These are phyloP conservation scores for Acanthurus lineatus DNA, from an alignment of 2,797 vertebrate species.

Conservation along the genomic window DNA sequence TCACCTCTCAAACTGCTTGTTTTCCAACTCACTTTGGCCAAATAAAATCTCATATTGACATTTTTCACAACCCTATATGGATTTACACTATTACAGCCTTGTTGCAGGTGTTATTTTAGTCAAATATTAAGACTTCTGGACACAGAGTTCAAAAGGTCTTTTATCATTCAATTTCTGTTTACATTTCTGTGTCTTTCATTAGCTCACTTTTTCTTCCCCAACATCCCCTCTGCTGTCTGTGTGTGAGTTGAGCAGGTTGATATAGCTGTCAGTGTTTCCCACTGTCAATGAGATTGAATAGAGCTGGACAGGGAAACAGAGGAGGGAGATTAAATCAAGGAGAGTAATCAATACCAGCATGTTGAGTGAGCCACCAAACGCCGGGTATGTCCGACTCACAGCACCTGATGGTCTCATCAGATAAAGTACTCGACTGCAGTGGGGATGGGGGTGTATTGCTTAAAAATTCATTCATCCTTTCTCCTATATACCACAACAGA, in stretches of 20 bases:
- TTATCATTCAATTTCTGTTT: conserved; percentile 1
- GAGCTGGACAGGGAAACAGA: conserved; percentile 63
- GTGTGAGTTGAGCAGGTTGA: conserved; percentile 50
- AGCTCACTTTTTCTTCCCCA: conserved; percentile 9
- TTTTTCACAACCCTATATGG: conserved; percentile 17
- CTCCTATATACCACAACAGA: not conserved
- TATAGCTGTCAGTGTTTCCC: conserved; percentile 64
- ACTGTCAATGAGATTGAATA: conserved; percentile 63
- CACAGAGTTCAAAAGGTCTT: not conserved
- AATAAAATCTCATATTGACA: too few relatives aligned
- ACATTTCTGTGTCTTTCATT: conserved; percentile 4
- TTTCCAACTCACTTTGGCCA: conserved; percentile 36
- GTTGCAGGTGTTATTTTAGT: not conserved
- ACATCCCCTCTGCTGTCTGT: conserved; percentile 10
- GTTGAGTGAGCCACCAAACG: conserved; percentile 67
- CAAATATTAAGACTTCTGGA: not conserved
- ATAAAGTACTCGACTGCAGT: conserved; percentile 59
- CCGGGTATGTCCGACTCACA: conserved; percentile 61
- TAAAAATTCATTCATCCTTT: conserved; percentile 34
- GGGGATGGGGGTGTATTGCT: conserved; percentile 4
- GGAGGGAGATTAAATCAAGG: conserved; percentile 77
- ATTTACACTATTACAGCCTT: not conserved
- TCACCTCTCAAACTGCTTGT: conserved; percentile 59
- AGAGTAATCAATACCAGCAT: conserved; percentile 74
- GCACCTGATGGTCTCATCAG: conserved; percentile 64